Base-by-base conservation (phyloP, 2,797 vertebrate species). In the Pangasius sanitwongsei region DNA sequence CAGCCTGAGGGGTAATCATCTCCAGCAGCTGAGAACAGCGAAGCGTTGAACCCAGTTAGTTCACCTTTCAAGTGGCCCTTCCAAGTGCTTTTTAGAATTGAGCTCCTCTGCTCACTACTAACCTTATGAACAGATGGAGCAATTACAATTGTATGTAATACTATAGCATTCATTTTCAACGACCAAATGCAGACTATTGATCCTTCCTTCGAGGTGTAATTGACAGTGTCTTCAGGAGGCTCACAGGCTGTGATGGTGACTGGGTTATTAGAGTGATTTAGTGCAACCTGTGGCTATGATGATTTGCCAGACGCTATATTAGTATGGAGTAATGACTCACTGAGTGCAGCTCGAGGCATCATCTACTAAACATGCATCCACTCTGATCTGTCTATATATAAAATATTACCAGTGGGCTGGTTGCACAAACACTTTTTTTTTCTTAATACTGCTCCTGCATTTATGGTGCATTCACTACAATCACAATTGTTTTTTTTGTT, bases 11-110 rank as follows among this genome's bases (percentile, higher is more conserved):
- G 44, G 75, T 87, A 90, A 92, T 92, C 87, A 80, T 57, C 78
- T 83, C 88, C 74, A 69, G 87, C 75, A 63, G 83, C 78, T 57
- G 55, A 67, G 67, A 84, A 88, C 88, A 86, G 86, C 15, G 77
- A 86, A 91, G 91, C 83, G 23, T 78, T 83, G 83, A 87, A 88
- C 83, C 87, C 78, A 88, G 87, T 77, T 72, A 55, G 87, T 90
- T 70, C 18, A 3, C 31, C 83, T 63, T 75, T 87, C 72, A 87
- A 84, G 84, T 70, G 75, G 59, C 89, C 86, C 80, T 90, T 90
- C 70, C 72, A 63, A 16, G 25, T 37, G 25, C 53, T 74, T 55
- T 31, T 75, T 48, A 28, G 7, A 59, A 87, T 74, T 75, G 69
- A 80, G 57, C 61, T 69, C 85, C 61, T 74, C 6, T 8, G 83